phyloP scores from a whole-genome alignment of 1,140 invertebrate genomes.

The Cryptotermes secundus region DNA sequence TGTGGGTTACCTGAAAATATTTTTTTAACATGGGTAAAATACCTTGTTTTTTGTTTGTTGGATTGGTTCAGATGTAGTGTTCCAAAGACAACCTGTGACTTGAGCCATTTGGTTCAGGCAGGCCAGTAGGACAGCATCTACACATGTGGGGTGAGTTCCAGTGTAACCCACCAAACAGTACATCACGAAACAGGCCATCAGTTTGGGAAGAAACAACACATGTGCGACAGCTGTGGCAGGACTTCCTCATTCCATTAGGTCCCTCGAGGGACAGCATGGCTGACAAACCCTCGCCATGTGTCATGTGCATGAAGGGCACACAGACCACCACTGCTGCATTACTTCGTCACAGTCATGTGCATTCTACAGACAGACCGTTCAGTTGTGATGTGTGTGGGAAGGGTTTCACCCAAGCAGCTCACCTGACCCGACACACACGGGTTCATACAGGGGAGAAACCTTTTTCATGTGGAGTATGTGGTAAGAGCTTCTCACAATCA shows the following conservation, averaged over 20 bases:
- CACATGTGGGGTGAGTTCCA: constrained; percentile 13
- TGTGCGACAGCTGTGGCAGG: not conserved
- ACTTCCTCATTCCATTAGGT: not conserved
- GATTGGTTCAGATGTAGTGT: not conserved
- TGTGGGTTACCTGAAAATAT: too few species aligned
- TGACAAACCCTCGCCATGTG: not conserved
- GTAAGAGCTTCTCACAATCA: constrained; percentile 47
- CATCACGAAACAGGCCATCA: not conserved
- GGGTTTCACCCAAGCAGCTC: constrained; percentile 42
- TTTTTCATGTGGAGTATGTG: constrained; percentile 46
- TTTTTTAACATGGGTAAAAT: too few species aligned
- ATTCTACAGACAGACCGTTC: constrained; percentile 48
- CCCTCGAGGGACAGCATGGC: not conserved
- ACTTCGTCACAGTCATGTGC: constrained; percentile 28
- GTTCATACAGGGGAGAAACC: constrained; percentile 44
- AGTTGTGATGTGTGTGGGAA: constrained; percentile 46
- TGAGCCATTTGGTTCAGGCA: not conserved
- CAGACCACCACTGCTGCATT: not conserved
- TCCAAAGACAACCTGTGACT: not conserved
- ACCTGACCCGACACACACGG: constrained; percentile 38
- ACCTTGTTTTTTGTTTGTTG: not conserved
- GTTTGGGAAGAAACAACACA: not conserved
- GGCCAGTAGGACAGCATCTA: not conserved
- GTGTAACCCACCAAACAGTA: not conserved
- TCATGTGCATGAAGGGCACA: not conserved